Conservation (phyloP, 1,140 invertebrate genomes). For the Drosophila insularis region DNA sequence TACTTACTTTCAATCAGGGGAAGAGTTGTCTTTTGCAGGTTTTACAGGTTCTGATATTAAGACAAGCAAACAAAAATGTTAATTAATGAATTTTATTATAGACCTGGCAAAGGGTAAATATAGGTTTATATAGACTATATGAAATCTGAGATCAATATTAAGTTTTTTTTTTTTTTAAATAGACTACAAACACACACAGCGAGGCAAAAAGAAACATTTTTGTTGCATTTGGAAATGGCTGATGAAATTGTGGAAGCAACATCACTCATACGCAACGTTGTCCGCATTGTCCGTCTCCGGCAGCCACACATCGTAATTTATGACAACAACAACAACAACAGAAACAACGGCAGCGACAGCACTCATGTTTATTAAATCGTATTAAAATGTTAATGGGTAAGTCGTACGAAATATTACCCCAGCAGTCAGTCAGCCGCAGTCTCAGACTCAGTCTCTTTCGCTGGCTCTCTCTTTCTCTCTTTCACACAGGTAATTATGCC, state of each 20-base stretch:
- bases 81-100: too few relatives aligned
- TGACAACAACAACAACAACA: slow-evolving; percentile 19
- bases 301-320: slow-evolving; percentile 56
- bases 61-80: too few relatives aligned
- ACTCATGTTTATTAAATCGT: slow-evolving; percentile 67
- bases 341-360: background rate
- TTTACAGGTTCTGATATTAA: too few relatives aligned
- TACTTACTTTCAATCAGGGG: too few relatives aligned
- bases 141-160: too few relatives aligned
- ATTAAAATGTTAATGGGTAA: slow-evolving; percentile 78
- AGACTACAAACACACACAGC: background rate
- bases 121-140: too few relatives aligned
- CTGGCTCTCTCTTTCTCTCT: background rate
- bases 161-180: too few relatives aligned
- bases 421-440: slow-evolving; percentile 5
- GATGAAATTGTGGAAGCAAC: slow-evolving; percentile 54
- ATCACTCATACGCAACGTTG: slow-evolving; percentile 66
- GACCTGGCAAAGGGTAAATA: too few relatives aligned
- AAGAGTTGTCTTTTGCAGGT: too few relatives aligned
- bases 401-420: slow-evolving; percentile 65
- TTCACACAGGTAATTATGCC: slow-evolving; percentile 68
- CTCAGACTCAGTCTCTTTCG: background rate
- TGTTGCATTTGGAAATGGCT: slow-evolving; percentile 30
- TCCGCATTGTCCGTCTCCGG: slow-evolving; percentile 11
- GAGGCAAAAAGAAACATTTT: background rate